Percentiles rank a stretch among this genome's conserved stretches.
Conservation (phyloP, 2,113 vertebrate genomes). For the Sminthopsis crassicaudata region DNA sequence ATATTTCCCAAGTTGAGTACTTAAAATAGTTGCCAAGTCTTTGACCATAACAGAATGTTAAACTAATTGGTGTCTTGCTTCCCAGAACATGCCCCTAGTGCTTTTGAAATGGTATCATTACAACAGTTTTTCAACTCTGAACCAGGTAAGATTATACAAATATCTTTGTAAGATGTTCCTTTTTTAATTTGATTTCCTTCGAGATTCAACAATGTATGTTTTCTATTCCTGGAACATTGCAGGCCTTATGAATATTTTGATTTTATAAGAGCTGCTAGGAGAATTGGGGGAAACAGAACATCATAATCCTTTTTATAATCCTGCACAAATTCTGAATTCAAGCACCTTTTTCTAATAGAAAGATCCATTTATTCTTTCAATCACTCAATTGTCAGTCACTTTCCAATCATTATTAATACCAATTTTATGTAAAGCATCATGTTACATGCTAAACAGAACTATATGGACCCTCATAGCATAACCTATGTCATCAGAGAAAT, state of each 20-base stretch:
- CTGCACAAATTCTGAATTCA: not conserved
- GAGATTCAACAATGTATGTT: not conserved
- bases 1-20: slow-evolving; percentile 44
- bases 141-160: slow-evolving; percentile 29
- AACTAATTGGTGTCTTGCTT: slow-evolving; percentile 53
- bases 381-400: not conserved
- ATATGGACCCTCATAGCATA: not conserved
- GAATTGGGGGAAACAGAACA: not conserved
- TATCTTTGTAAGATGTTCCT: slow-evolving; percentile 19
- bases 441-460: not conserved
- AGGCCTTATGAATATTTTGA: slow-evolving; percentile 6
- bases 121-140: slow-evolving; percentile 38
- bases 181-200: slow-evolving; percentile 24
- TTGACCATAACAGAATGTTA: slow-evolving; percentile 44
- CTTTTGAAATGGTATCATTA: slow-evolving; percentile 41
- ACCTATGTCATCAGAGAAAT: not conserved
- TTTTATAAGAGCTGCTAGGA: not conserved
- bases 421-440: not conserved
- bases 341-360: not conserved
- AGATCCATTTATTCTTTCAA: not conserved
- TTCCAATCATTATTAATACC: not conserved
- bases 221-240: not conserved
- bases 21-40: slow-evolving; percentile 47
- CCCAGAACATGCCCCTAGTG: slow-evolving; percentile 19
- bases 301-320: not conserved